phyloP scores from a whole-genome alignment of 2,113 vertebrate species.

The Nestor notabilis region DNA sequence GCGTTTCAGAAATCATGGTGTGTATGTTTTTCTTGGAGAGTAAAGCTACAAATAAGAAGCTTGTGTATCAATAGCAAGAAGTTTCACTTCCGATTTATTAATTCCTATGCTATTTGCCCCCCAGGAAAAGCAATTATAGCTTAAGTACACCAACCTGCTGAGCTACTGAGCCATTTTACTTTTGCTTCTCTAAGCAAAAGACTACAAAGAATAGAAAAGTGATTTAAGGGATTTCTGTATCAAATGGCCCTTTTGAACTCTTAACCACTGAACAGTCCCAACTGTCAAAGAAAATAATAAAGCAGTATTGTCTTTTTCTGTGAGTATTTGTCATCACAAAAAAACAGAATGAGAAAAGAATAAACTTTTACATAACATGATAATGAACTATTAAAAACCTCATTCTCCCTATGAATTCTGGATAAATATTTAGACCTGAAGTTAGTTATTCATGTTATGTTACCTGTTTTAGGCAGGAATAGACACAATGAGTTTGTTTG shows the following conservation, averaged over 20 bases:
- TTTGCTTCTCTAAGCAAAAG: background rate
- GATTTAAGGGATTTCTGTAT: background rate
- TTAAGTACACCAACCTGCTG: background rate
- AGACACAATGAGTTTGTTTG: background rate
- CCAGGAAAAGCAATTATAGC: background rate
- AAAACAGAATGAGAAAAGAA: background rate
- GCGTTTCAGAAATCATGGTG: background rate
- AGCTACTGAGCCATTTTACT: background rate
- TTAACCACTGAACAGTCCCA: background rate
- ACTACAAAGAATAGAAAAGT: background rate
- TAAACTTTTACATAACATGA: background rate
- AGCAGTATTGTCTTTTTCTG: background rate
- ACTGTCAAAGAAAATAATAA: background rate
- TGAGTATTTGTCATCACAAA: background rate
- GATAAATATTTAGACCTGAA: background rate
- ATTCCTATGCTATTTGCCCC: background rate
- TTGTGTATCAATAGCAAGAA: background rate
- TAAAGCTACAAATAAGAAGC: background rate
- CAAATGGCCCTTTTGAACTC: background rate
- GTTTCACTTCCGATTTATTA: background rate
- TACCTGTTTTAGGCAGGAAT: background rate
- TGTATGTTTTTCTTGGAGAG: background rate
- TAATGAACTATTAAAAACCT: background rate
- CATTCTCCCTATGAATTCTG: background rate
- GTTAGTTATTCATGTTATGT: background rate